Percentiles rank a stretch among this genome's conserved stretches.
These are phyloP conservation scores for Caenorhabditis macrosperma DNA, from an alignment of 2,888 invertebrate species.

Conservation along the genomic window DNA sequence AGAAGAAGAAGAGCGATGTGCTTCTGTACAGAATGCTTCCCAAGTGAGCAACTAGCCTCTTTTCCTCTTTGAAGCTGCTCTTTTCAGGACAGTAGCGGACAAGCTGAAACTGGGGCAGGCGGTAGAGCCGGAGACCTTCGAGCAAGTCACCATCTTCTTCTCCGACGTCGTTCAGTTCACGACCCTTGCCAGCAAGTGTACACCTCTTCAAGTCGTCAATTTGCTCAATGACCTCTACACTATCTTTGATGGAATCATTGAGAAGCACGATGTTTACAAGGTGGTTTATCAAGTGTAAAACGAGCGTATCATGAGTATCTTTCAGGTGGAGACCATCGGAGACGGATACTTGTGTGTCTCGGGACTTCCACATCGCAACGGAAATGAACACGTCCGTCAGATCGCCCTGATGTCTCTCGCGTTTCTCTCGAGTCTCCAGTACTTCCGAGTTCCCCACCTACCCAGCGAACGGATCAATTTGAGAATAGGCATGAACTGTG, in stretches of 20 bases:
- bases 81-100: constrained; percentile 74
- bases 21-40: constrained; percentile 76
- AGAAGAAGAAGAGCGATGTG: constrained; percentile 76
- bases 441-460: constrained; percentile 65
- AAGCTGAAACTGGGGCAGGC: constrained; percentile 73
- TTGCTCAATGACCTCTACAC: constrained; percentile 78
- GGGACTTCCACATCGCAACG: constrained; percentile 72
- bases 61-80: too few species aligned
- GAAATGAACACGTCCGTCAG: constrained; percentile 65
- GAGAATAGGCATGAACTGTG: constrained; percentile 70
- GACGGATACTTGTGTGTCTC: constrained; percentile 72
- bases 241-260: constrained; percentile 77
- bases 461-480: constrained; percentile 68
- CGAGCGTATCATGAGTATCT: neutral
- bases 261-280: constrained; percentile 78
- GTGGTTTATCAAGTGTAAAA: constrained; percentile 32
- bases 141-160: constrained; percentile 72
- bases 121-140: constrained; percentile 72
- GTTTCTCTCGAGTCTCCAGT: constrained; percentile 58
- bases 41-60: constrained; percentile 58
- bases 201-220: constrained; percentile 72
- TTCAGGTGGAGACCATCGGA: constrained; percentile 73
- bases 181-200: constrained; percentile 68
- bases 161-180: constrained; percentile 74
- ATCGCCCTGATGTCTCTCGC: constrained; percentile 64